phyloP scores from a whole-genome alignment of 2,888 invertebrate genomes.

The Ichneumoninae sp. region DNA sequence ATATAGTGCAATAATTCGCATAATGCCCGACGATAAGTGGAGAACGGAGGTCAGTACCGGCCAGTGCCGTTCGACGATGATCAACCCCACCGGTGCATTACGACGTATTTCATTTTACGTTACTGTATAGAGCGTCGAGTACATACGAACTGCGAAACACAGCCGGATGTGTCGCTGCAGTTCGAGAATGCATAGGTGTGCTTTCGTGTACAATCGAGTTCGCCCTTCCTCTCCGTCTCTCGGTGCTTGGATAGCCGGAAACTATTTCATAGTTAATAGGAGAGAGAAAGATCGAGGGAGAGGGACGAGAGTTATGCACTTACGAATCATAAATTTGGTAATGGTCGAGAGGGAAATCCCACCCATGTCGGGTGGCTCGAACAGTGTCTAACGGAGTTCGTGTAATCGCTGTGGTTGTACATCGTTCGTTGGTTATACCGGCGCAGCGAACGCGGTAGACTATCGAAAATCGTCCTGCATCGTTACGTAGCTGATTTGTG shows the following conservation, averaged over 20 bases:
- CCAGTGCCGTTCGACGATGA: constrained; percentile 32
- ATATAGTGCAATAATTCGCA: constrained; percentile 66
- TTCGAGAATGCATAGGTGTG: constrained; percentile 48
- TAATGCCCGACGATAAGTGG: constrained; percentile 64
- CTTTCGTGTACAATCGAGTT: constrained; percentile 19
- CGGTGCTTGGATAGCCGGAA: constrained; percentile 73
- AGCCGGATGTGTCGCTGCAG: constrained; percentile 36
- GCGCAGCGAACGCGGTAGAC: background rate
- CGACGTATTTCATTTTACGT: constrained; percentile 44
- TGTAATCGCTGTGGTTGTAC: constrained; percentile 59
- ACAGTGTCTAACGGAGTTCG: constrained; percentile 39
- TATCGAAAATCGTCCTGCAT: constrained; percentile 38
- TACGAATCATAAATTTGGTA: constrained; percentile 78
- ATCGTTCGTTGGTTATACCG: constrained; percentile 39
- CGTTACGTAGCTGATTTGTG: constrained; percentile 20
- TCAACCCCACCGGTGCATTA: constrained; percentile 31
- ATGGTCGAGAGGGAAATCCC: constrained; percentile 61
- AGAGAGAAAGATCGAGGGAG: constrained; percentile 60
- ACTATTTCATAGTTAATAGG: constrained; percentile 78
- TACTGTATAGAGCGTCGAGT: background rate
- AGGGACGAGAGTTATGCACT: constrained; percentile 72
- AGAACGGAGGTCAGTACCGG: constrained; percentile 36
- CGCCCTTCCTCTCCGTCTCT: constrained; percentile 32
- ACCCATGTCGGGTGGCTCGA: constrained; percentile 31
- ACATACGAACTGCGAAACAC: background rate